These are phyloP conservation scores for Oreortyx pictus DNA, from an alignment of 2,797 vertebrate genomes.

Conservation along the genomic window DNA sequence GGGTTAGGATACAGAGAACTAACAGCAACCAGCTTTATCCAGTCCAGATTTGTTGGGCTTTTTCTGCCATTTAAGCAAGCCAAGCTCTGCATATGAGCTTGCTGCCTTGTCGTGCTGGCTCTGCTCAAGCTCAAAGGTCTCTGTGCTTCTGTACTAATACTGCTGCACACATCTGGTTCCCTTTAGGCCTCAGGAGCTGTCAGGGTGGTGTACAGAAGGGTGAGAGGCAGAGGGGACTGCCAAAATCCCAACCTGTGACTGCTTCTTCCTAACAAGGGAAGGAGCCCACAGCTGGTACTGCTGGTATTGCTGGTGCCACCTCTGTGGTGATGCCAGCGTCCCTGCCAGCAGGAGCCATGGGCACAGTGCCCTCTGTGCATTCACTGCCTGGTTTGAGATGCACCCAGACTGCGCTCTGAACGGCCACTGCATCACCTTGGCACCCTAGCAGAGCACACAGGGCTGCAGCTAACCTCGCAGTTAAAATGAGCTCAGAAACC, in stretches of 20 bases:
- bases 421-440: neutral
- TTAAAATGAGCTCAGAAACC: neutral
- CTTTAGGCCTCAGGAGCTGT: neutral
- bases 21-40: neutral
- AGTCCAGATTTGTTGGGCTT: neutral
- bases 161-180: neutral
- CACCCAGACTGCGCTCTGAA: neutral
- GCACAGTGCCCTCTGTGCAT: neutral
- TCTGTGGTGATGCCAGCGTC: neutral
- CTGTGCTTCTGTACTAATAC: neutral
- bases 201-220: neutral
- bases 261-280: neutral
- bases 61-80: neutral
- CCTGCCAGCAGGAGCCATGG: neutral
- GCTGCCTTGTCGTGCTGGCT: neutral
- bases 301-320: neutral
- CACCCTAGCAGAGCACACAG: neutral
- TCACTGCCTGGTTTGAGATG: neutral
- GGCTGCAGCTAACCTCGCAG: neutral
- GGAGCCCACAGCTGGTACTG: neutral
- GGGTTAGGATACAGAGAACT: neutral
- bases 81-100: neutral
- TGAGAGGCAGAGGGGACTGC: neutral
- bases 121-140: neutral
- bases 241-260: neutral